These are phyloP conservation scores for Callithrix jacchus DNA, from an alignment of 2,113 vertebrate genomes.

Conservation along the genomic window DNA sequence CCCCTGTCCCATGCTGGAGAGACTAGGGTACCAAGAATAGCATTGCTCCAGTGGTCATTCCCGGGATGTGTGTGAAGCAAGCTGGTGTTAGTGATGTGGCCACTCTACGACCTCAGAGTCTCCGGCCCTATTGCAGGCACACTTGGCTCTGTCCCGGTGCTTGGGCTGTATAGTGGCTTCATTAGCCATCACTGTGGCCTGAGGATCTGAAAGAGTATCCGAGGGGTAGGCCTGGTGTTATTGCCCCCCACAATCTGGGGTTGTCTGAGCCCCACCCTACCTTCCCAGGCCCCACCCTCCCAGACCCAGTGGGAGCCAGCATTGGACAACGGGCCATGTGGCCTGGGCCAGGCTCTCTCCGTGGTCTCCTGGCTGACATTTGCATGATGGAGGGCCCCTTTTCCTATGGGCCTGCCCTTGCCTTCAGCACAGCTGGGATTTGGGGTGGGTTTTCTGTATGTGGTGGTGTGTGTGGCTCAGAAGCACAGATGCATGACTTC, in stretches of 20 bases:
- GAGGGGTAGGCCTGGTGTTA: fast-evolving
- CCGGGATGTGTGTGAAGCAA: neutral
- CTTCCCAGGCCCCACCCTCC: no score
- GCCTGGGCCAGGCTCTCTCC: neutral
- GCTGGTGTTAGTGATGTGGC: no score
- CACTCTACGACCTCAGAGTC: neutral
- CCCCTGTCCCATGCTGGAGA: neutral
- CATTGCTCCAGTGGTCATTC: neutral
- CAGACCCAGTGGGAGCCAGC: neutral
- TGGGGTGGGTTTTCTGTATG: neutral
- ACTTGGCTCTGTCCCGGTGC: neutral
- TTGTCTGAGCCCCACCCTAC: neutral
- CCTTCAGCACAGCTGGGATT: neutral
- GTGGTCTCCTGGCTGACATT: neutral
- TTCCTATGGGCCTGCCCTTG: neutral
- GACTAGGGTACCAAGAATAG: neutral
- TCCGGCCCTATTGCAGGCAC: neutral
- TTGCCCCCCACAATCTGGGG: no score
- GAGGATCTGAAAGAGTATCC: neutral
- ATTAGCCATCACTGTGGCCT: neutral
- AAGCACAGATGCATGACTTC: neutral
- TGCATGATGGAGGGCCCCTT: neutral
- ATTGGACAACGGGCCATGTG: neutral
- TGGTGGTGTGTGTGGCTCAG: fast-evolving
- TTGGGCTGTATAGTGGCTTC: neutral